Conservation (phyloP, 2,888 invertebrate genomes). For the Phorcus lineatus region DNA sequence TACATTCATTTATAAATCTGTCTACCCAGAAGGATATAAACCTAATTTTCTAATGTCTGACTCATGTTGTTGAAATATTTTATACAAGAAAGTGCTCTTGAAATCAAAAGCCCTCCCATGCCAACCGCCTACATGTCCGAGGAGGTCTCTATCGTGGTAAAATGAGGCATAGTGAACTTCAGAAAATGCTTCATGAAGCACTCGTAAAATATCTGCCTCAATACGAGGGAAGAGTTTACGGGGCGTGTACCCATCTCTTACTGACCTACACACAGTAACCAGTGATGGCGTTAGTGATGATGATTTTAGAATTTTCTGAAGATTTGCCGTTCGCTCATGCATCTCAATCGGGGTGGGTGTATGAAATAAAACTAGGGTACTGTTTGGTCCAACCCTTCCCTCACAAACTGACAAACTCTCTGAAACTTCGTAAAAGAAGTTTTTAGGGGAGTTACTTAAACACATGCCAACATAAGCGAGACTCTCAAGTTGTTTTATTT, state of each 20-base stretch:
- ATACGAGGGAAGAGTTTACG: constrained; percentile 54
- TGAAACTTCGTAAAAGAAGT: constrained; percentile 31
- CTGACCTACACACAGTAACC: constrained; percentile 66
- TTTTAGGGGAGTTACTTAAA: constrained; percentile 51
- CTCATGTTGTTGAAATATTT: background rate
- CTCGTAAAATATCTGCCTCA: constrained; percentile 53
- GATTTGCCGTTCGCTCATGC: constrained; percentile 33
- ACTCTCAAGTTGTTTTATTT: constrained; percentile 46
- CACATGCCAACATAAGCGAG: constrained; percentile 60
- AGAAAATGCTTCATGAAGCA: constrained; percentile 41
- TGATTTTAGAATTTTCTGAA: constrained; percentile 47
- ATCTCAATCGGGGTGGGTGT: constrained; percentile 49
- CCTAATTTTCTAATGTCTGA: too few species aligned
- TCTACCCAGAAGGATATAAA: too few species aligned
- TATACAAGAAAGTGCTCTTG: background rate
- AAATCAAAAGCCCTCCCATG: constrained; percentile 30
- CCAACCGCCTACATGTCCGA: constrained; percentile 66
- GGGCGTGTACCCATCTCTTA: constrained; percentile 71
- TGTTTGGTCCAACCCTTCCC: constrained; percentile 56
- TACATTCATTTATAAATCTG: too few species aligned
- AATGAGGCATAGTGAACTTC: constrained; percentile 38
- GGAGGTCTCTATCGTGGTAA: constrained; percentile 59
- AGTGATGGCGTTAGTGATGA: constrained; percentile 43
- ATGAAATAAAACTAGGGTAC: constrained; percentile 50
- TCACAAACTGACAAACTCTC: constrained; percentile 55